Conservation (phyloP, 2,113 vertebrate genomes). For the Alexandromys fortis region DNA sequence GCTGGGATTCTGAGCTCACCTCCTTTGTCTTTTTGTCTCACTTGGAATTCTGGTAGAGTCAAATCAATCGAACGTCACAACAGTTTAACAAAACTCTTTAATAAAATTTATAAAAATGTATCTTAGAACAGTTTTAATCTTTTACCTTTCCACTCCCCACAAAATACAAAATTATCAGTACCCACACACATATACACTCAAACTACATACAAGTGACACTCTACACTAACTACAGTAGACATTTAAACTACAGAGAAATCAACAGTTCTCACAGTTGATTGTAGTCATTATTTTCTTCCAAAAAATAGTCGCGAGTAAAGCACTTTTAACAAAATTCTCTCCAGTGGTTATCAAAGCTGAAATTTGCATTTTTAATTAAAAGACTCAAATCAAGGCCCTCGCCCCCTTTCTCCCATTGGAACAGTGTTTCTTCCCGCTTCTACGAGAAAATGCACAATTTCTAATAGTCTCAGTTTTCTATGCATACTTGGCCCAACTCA, state of each 20-base stretch:
- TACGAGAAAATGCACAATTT: background rate
- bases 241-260: slow-evolving; percentile 56
- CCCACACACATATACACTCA: slow-evolving; percentile 60
- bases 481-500: background rate
- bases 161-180: slow-evolving; percentile 73
- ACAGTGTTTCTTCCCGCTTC: background rate
- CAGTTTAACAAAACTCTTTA: slow-evolving; percentile 80
- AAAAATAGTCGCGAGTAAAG: slow-evolving; percentile 16
- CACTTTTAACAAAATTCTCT: slow-evolving; percentile 42
- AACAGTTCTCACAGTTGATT: slow-evolving; percentile 59
- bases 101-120: slow-evolving; percentile 82
- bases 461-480: slow-evolving; percentile 12
- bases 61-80: slow-evolving; percentile 67
- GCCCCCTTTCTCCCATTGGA: background rate
- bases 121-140: slow-evolving; percentile 46
- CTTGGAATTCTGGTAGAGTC: background rate
- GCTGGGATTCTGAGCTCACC: background rate
- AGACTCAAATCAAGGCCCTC: background rate
- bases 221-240: slow-evolving; percentile 14
- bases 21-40: background rate
- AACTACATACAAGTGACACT: slow-evolving; percentile 44
- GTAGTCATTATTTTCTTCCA: background rate
- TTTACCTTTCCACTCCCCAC: slow-evolving; percentile 61
- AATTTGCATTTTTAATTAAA: slow-evolving; percentile 12
- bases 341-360: slow-evolving; percentile 1